These are phyloP conservation scores for Cheilosia variabilis DNA, from an alignment of 2,888 invertebrate species.

Conservation along the genomic window DNA sequence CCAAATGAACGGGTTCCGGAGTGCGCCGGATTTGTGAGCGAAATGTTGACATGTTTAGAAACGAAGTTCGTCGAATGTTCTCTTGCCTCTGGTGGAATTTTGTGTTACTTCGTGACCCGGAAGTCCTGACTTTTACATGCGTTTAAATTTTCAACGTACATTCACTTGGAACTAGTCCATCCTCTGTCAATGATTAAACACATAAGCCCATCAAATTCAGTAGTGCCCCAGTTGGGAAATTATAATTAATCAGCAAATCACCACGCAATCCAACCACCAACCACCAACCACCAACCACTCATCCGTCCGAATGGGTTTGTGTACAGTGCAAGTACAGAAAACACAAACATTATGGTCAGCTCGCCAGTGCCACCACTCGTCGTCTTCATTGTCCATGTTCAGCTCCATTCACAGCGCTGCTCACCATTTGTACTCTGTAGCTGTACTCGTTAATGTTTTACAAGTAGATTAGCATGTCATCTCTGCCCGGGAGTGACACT, in stretches of 20 bases:
- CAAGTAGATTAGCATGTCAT: constrained; percentile 58
- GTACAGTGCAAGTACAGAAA: constrained; percentile 8
- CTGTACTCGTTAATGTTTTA: constrained; percentile 50
- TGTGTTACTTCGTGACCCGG: constrained; percentile 33
- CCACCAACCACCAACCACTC: constrained; percentile 36
- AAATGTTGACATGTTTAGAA: constrained; percentile 49
- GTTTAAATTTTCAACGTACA: not conserved
- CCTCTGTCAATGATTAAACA: constrained; percentile 3
- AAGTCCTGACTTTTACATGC: constrained; percentile 44
- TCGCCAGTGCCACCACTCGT: not conserved
- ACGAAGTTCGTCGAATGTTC: constrained; percentile 31
- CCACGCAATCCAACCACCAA: constrained; percentile 19
- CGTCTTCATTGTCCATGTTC: constrained; percentile 64
- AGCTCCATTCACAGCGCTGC: constrained; percentile 76
- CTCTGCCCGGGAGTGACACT: constrained; percentile 24
- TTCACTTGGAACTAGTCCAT: not conserved
- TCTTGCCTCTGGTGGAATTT: constrained; percentile 9
- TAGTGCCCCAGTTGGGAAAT: constrained; percentile 38
- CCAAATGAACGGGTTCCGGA: constrained; percentile 35
- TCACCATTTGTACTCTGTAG: constrained; percentile 3
- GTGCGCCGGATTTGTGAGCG: constrained; percentile 15
- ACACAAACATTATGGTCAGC: constrained; percentile 12
- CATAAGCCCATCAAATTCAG: not conserved
- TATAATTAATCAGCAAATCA: constrained; percentile 35
- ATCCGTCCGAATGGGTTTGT: constrained; percentile 16